phyloP scores from a whole-genome alignment of 2,797 vertebrate genomes.

The Calcarius lapponicus region DNA sequence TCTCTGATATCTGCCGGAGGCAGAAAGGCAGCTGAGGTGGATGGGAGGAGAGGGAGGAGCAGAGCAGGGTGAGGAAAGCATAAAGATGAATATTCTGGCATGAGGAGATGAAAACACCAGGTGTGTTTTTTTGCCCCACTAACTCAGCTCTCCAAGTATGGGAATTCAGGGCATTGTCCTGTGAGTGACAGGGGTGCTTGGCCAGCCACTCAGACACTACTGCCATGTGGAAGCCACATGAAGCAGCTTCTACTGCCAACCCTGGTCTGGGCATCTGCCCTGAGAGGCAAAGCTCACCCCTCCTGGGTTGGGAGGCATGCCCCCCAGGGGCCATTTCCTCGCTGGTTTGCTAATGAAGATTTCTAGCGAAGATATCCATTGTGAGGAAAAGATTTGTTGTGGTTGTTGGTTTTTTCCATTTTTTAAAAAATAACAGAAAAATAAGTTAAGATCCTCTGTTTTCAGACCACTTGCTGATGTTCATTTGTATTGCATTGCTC shows the following conservation, averaged over 20 bases:
- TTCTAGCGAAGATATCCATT: background rate
- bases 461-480: background rate
- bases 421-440: no score
- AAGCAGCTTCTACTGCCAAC: background rate
- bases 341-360: background rate
- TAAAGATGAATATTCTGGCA: background rate
- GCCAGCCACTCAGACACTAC: background rate
- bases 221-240: background rate
- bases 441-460: background rate
- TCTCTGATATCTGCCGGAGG: background rate
- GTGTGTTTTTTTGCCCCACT: background rate
- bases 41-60: background rate
- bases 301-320: background rate
- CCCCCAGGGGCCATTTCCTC: background rate
- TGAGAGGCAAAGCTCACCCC: background rate
- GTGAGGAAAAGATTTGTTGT: background rate
- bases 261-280: background rate
- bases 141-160: background rate
- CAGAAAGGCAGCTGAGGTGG: background rate
- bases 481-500: background rate
- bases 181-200: background rate
- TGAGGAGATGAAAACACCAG: background rate
- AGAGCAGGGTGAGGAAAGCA: background rate
- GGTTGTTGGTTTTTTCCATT: no score
- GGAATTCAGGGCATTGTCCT: background rate